These are phyloP conservation scores for Rhinogobio ventralis DNA, from an alignment of 2,797 vertebrate species.

Conservation along the genomic window DNA sequence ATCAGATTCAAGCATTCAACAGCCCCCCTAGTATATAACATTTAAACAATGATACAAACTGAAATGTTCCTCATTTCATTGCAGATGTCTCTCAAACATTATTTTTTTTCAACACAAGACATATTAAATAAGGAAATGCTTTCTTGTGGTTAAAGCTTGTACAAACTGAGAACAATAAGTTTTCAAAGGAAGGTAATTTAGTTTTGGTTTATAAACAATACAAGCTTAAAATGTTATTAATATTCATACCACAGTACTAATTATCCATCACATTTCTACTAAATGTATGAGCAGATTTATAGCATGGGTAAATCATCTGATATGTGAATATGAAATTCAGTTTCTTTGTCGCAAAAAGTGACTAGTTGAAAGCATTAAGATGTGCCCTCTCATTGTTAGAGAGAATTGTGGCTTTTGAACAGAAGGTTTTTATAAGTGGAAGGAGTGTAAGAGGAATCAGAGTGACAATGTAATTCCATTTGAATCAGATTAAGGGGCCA, in stretches of 20 bases:
- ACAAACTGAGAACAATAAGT: background rate
- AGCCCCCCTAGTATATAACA: background rate
- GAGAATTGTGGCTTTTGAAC: background rate
- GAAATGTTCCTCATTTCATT: background rate
- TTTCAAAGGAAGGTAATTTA: background rate
- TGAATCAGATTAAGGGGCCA: conserved; percentile 3
- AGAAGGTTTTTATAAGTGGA: conserved; percentile 7
- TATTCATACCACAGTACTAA: background rate
- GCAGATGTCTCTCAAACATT: background rate
- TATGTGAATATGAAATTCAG: background rate
- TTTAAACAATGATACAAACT: conserved; percentile 3
- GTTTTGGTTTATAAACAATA: background rate
- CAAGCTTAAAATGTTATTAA: too few species aligned
- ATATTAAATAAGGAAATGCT: background rate
- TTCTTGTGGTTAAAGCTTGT: background rate
- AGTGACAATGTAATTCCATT: conserved; percentile 6
- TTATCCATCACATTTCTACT: background rate
- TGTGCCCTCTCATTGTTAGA: background rate
- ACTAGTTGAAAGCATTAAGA: background rate
- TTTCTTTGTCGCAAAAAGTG: background rate
- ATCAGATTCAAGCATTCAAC: too few species aligned
- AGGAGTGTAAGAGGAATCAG: background rate
- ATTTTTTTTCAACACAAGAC: background rate
- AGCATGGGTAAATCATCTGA: background rate
- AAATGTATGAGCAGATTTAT: background rate